These are phyloP conservation scores for Melanotaenia maccullochi DNA, from an alignment of 2,797 vertebrate species.

Conservation along the genomic window DNA sequence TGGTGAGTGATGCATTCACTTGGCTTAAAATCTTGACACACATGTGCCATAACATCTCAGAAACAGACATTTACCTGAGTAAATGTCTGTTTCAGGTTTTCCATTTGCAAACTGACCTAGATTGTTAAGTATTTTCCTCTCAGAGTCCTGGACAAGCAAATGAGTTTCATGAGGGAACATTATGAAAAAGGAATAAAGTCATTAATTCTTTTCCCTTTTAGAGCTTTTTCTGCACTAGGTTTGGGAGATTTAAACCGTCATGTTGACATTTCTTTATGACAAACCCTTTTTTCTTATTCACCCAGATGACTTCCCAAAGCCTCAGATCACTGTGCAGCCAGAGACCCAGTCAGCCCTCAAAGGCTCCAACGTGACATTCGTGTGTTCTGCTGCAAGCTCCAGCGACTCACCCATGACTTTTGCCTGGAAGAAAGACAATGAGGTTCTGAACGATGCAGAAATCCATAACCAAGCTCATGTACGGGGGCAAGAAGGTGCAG, in stretches of 20 bases:
- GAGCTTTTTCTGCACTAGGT: neutral
- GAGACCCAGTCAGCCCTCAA: conserved; percentile 95
- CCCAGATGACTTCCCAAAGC: conserved; percentile 97
- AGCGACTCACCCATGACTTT: conserved; percentile 99
- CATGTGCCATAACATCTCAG: conserved; percentile 23
- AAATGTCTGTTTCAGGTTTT: too few relatives aligned
- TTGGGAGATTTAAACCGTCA: neutral
- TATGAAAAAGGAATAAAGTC: conserved; percentile 49
- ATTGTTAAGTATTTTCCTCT: conserved; percentile 58
- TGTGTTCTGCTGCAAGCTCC: conserved; percentile 96
- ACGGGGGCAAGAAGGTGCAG: conserved; percentile 78
- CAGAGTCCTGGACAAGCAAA: conserved; percentile 20
- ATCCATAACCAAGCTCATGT: conserved; percentile 95
- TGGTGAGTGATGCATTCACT: conserved; percentile 85
- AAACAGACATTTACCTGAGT: conserved; percentile 44
- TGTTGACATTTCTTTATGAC: neutral
- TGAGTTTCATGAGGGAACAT: conserved; percentile 31
- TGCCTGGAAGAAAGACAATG: conserved; percentile 99
- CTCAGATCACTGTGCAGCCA: conserved; percentile 96
- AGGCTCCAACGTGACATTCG: conserved; percentile 92
- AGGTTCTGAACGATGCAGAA: conserved; percentile 89
- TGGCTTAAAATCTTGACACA: conserved; percentile 40
- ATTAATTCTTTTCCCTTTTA: conserved; percentile 5
- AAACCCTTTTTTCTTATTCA: neutral
- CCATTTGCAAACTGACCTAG: conserved; percentile 62